Evolutionary conservation across 2,888 invertebrate species (phyloP), one percentile per base, ranked within the genome.

Genomic region (Diabrotica balteata): DNA sequence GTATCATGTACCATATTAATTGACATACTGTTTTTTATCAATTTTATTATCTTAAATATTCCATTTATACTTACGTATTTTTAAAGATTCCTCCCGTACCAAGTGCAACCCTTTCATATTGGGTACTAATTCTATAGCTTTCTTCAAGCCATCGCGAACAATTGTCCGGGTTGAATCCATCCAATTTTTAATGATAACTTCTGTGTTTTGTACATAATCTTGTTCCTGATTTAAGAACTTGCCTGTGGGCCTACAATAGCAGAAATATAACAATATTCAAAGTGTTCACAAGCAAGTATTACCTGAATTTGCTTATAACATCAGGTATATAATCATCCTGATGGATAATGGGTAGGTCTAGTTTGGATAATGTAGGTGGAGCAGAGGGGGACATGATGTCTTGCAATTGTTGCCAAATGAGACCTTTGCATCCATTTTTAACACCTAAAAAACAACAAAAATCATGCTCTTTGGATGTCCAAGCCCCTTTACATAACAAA

Each of bases 61-160:
- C 5, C 32, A 5, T 32, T 32, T 32, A 32, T 32, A 32, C 32
- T 32, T 81, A 88, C 89, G 88, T 45, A 90, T 86, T 79, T 88
- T 87, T 61, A 89, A 86, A 0, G 91, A 89, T 75, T 91, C 90
- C 75, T 90, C 90, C 61, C 93, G 86, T 63, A 93, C 90, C 66
- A 90, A 89, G 75, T 92, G 90, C 69, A 94, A 84, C 0, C 90
- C 90, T 80, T 90, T 91, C 62, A 93, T 87, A 59, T 90, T 90
- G 4, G 89, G 88, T 5, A 93, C 87, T 60, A 92, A 86, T 69
- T 90, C 85, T 8, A 93, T 83, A 0, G 87, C 85, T 73, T 88
- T 87, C 0, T 89, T 86, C 52, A 90, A 86, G 11, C 89, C 88
- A 0, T 82, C 83, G 32, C 87, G 85, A 67, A 89, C 87, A 3